Conservation (phyloP, 2,113 vertebrate species). For the Hippocampus comes region DNA sequence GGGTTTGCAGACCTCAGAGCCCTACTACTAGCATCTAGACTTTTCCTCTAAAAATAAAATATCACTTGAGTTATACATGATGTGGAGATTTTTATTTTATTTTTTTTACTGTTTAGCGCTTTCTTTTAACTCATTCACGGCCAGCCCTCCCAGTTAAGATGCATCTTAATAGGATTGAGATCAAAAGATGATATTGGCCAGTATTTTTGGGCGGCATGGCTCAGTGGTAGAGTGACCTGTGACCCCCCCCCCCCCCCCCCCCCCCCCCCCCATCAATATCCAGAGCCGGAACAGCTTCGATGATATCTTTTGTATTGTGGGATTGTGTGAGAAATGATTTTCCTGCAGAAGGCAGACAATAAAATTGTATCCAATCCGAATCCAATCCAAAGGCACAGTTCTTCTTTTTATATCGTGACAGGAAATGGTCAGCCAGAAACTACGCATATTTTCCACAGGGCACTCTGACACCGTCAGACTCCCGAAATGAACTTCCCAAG, state of each 20-base stretch:
- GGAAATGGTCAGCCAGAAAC: not conserved
- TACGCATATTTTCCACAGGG: not conserved
- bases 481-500: not conserved
- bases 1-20: no score
- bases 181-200: not conserved
- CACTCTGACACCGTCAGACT: not conserved
- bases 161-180: not conserved
- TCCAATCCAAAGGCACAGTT: not conserved
- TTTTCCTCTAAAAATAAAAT: no score
- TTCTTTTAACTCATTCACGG: not conserved
- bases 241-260: no score
- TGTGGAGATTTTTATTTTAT: no score
- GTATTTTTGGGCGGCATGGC: no score
- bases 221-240: no score
- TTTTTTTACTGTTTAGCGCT: not conserved
- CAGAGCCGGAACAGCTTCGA: not conserved
- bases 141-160: no score
- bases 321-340: not conserved
- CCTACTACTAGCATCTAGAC: no score
- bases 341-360: not conserved
- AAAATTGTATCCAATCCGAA: no score
- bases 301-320: not conserved
- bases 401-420: constrained; percentile 1
- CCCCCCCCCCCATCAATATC: no score
- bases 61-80: no score